Base-by-base conservation (phyloP, 2,888 invertebrate genomes). In the Campoplex nolae region DNA sequence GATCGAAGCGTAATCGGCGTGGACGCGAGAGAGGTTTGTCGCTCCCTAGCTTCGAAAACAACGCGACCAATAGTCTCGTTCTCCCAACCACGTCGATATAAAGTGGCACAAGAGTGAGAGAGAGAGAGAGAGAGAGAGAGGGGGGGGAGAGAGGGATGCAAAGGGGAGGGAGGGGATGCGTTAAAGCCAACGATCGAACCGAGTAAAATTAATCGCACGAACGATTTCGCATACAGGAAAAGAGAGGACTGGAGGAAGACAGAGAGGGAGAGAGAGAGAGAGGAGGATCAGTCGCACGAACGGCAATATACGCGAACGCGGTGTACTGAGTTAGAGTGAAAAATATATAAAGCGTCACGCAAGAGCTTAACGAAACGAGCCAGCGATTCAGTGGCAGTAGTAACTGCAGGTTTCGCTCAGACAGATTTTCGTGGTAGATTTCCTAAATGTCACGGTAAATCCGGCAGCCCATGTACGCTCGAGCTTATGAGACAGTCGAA, bases 191-290 rank as follows among this genome's bases (percentile, higher is more conserved):
- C 74, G 80, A 83, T 83, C 80, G 83, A 86, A 83, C 76, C 68
- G 68, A 73, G 83, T 78, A 51, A 85, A 88, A 88, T 85, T 88
- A 85, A 88, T 85, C 85, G 83, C 58, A 56, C 70, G 68, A 68
- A 79, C 79, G 80, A 77, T 85, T 85, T 85, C 74, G 23, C 62
- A 54, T 51, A 23, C 9, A 16, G 56, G 56, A 6, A 42, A 51
- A 45, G 65, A 48, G 65, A 76, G 65, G 45, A 48, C 28, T 45
- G 23, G 45, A 11, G 67, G 16, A 48, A 2, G 32, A 38, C 42
- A 23, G 48, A n/a, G 32, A 54, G 38, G 54, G 56, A 16, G 18
- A 16, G 32, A 54, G 38, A 68, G 56, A 16, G 18, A 16, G 18
- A 65, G 9, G 18, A 77, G 78, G 54, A 68, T 68, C 68, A 56